phyloP scores from a whole-genome alignment of 2,113 vertebrate species.

The Todiramphus saurophagus region DNA sequence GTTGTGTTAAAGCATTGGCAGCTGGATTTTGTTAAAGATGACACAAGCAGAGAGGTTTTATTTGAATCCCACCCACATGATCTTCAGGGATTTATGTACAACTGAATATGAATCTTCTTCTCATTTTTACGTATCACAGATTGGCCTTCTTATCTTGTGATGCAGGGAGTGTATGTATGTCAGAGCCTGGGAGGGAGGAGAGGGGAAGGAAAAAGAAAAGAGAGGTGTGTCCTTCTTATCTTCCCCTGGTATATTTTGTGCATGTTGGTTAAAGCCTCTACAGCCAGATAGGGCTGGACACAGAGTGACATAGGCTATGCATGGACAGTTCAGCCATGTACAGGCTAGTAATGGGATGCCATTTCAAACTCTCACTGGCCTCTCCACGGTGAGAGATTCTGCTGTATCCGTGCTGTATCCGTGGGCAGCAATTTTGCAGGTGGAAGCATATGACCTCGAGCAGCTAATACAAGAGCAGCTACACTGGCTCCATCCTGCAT shows the following conservation, averaged over 20 bases:
- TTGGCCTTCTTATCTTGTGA: neutral
- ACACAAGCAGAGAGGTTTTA: neutral
- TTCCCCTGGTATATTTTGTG: neutral
- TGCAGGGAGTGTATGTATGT: neutral
- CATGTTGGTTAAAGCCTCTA: neutral
- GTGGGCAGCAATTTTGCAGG: neutral
- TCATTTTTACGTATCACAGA: neutral
- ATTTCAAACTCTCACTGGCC: neutral
- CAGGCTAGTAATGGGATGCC: neutral
- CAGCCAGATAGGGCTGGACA: neutral
- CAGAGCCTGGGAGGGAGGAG: neutral
- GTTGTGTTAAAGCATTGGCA: neutral
- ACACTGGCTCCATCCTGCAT: neutral
- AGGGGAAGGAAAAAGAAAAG: neutral
- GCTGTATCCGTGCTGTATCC: accelerated
- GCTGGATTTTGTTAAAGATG: slow-evolving; percentile 16
- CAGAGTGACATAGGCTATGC: neutral
- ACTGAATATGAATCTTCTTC: neutral
- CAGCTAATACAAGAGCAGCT: neutral
- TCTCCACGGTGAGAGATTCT: neutral
- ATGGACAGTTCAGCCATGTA: accelerated
- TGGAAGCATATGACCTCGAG: neutral
- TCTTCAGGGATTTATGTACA: slow-evolving; percentile 31
- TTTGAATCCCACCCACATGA: slow-evolving; percentile 12
- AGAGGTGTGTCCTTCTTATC: neutral